Evolutionary conservation across 2,797 vertebrate species (phyloP), one percentile per base, ranked within the genome.

Genomic region (Sebastes elongatus): DNA sequence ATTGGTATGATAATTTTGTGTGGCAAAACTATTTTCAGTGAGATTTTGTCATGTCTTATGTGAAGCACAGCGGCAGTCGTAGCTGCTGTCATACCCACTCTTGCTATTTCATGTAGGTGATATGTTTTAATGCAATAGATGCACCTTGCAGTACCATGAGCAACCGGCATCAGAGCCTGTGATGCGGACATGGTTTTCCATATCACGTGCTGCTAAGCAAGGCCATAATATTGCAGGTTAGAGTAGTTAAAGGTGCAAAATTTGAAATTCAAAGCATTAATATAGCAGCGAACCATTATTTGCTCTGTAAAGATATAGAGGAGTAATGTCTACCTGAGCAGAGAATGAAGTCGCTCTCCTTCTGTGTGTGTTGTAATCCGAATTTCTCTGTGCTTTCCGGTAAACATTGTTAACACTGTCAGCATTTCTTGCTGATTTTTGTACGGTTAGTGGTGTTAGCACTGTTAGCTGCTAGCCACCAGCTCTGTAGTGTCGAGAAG

Each of bases 81-180:
- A 76, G 56, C 4, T 66, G 27, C 28, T 66, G 1, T 52, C 1
- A 56, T 16, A 35, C 25, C 46, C 6, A 8, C 49, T 33, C 14
- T 11, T 60, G 53, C 25, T 59, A 22, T 65, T n/a, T 20, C 0
- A 38, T 61, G 25, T 25, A 22, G 5, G 5, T 16, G 59, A 33
- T n/a, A 28, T 52, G 68, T 74, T 65, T 80, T 32, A 62, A 28
- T 76, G 14, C 28, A 20, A 42, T 64, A 22, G 18, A 59, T 57
- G 33, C 27, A 77, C 52, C 32, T 42, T 74, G 16, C 35, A 22
- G 4, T 67, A 25, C 22, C 22, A 25, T 25, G 22, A 25, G 14
- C 62, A 7, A 13, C 28, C 38, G 8, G 68, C 30, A n/a, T 67
- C 16, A 60, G 5, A 32, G 7, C 59, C 65, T 75, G 55, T 80